These are phyloP conservation scores for Chironomus tentans DNA, from an alignment of 2,888 invertebrate species.

Conservation along the genomic window DNA sequence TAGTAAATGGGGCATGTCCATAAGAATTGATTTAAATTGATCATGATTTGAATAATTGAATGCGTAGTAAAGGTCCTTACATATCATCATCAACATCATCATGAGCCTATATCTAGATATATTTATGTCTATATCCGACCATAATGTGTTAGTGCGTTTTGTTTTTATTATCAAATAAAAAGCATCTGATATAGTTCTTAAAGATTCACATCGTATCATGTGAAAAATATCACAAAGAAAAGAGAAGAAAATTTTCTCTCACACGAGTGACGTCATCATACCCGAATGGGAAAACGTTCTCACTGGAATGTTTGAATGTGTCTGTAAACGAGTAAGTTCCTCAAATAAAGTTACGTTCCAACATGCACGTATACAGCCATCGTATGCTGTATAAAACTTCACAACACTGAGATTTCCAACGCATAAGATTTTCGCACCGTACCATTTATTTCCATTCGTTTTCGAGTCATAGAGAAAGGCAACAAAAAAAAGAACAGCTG, in stretches of 20 bases:
- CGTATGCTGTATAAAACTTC: too few species aligned
- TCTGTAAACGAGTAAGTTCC: not conserved
- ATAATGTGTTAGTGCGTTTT: not conserved
- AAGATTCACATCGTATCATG: not conserved
- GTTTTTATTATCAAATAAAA: too few species aligned
- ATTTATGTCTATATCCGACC: too few species aligned
- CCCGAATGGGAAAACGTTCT: not conserved
- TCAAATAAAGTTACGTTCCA: too few species aligned
- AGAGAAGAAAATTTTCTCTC: not conserved
- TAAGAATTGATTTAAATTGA: too few species aligned
- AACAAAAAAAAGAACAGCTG: not conserved
- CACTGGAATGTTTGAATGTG: not conserved
- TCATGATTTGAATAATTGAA: too few species aligned
- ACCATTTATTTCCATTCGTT: not conserved
- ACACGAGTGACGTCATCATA: not conserved
- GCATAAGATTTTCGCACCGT: conserved; percentile 2
- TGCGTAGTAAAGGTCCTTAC: too few species aligned
- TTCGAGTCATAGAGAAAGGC: not conserved
- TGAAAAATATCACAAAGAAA: not conserved
- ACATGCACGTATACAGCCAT: too few species aligned
- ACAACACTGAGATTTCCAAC: not conserved
- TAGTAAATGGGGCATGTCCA: too few species aligned
- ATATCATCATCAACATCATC: too few species aligned
- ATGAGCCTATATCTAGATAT: too few species aligned
- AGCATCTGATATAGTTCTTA: not conserved